Conservation (phyloP, 1,140 invertebrate genomes). For the Polypedilum pembai region DNA sequence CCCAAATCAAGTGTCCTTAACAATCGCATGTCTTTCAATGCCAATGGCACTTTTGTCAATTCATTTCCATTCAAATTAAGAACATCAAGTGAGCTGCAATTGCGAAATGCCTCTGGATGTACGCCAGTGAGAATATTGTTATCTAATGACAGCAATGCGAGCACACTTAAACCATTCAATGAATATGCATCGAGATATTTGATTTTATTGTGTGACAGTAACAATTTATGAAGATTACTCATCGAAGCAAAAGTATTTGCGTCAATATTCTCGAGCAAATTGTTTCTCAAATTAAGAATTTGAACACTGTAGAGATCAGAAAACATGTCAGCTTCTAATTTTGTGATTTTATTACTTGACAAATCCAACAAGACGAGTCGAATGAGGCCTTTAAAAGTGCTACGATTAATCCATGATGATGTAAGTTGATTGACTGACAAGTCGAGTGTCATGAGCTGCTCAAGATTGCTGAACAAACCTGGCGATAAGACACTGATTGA, state of each 20-base stretch:
- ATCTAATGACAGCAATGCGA: constrained; percentile 69
- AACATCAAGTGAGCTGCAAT: constrained; percentile 73
- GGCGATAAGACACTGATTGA: constrained; percentile 73
- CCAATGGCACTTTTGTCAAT: constrained; percentile 68
- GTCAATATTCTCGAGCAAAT: constrained; percentile 67
- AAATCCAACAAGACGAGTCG: constrained; percentile 77
- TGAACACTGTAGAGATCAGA: constrained; percentile 73
- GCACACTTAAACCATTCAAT: constrained; percentile 68
- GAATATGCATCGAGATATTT: constrained; percentile 66
- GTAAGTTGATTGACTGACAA: constrained; percentile 80
- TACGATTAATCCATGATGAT: constrained; percentile 70
- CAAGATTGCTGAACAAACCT: constrained; percentile 71
- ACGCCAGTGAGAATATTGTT: constrained; percentile 69
- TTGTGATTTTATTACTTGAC: constrained; percentile 73
- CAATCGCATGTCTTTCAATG: constrained; percentile 60
- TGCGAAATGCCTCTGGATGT: constrained; percentile 72
- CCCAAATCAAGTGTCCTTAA: constrained; percentile 77
- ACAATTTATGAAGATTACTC: constrained; percentile 74
- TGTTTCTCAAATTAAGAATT: constrained; percentile 71
- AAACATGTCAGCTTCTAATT: constrained; percentile 71
- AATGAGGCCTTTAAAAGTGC: constrained; percentile 78
- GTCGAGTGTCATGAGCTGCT: constrained; percentile 76
- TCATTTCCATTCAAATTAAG: constrained; percentile 78
- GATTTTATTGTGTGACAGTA: constrained; percentile 71
- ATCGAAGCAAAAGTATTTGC: constrained; percentile 72